phyloP scores from a whole-genome alignment of 2,888 invertebrate genomes.

The Crematogaster levior region DNA sequence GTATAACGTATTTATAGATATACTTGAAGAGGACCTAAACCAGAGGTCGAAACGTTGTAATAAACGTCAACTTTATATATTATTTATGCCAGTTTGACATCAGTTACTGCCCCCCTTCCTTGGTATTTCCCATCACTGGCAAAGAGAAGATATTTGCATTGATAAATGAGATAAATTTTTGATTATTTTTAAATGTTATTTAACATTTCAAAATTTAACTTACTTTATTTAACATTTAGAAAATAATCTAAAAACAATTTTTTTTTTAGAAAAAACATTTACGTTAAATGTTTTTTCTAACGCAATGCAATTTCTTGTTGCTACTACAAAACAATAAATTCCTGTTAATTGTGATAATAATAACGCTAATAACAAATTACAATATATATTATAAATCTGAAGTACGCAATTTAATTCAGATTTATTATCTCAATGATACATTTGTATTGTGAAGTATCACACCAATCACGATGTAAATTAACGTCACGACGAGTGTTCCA shows the following conservation, averaged over 20 bases:
- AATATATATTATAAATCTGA: not conserved
- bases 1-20: no score
- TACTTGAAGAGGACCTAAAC: no score
- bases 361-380: not conserved
- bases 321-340: not conserved
- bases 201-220: no score
- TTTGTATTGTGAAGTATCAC: not conserved
- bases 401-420: not conserved
- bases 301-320: not conserved
- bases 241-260: constrained; percentile 42
- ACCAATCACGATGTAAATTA: constrained; percentile 9
- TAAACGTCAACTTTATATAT: no score
- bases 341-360: not conserved
- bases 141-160: no score
- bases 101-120: no score
- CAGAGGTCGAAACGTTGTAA: no score
- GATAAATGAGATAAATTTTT: no score
- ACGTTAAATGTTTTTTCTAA: not conserved
- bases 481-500: not conserved
- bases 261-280: not conserved
- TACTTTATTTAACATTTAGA: not conserved
- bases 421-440: not conserved
- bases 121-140: no score
- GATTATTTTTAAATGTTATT: no score
- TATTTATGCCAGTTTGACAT: no score